phyloP scores from a whole-genome alignment of 2,113 vertebrate genomes.

The Hipposideros armiger region DNA sequence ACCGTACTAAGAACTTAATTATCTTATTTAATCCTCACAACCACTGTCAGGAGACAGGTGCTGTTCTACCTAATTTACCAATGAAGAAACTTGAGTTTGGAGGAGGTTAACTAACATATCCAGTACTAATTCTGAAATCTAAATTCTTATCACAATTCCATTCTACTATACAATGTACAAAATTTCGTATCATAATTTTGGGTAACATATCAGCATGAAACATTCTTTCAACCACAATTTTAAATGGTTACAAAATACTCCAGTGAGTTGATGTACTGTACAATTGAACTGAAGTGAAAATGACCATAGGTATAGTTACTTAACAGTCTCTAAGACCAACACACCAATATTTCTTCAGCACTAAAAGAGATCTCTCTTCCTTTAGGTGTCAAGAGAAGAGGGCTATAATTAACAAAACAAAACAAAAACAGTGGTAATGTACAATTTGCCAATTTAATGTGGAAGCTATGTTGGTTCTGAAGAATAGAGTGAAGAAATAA shows the following conservation, averaged over 20 bases:
- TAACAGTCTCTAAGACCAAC: background rate
- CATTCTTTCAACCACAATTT: background rate
- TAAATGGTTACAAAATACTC: background rate
- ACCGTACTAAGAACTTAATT: background rate
- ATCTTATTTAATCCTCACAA: background rate
- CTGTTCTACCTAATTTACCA: background rate
- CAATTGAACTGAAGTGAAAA: background rate
- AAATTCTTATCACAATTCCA: background rate
- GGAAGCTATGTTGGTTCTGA: background rate
- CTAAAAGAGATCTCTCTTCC: background rate
- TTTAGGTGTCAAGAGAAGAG: background rate
- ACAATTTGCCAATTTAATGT: background rate
- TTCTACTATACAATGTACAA: background rate
- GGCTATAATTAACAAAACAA: background rate
- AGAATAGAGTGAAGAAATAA: too few relatives aligned
- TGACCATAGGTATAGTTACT: background rate
- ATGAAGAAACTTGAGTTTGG: background rate
- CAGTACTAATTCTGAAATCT: background rate
- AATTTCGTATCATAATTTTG: slow-evolving; percentile 3
- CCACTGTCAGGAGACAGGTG: background rate
- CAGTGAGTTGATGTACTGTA: background rate
- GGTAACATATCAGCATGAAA: background rate
- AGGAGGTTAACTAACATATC: background rate
- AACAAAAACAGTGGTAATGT: background rate
- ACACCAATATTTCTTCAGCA: background rate